Evolutionary conservation across 2,113 vertebrate genomes (phyloP).

Genomic region (Caretta caretta): DNA sequence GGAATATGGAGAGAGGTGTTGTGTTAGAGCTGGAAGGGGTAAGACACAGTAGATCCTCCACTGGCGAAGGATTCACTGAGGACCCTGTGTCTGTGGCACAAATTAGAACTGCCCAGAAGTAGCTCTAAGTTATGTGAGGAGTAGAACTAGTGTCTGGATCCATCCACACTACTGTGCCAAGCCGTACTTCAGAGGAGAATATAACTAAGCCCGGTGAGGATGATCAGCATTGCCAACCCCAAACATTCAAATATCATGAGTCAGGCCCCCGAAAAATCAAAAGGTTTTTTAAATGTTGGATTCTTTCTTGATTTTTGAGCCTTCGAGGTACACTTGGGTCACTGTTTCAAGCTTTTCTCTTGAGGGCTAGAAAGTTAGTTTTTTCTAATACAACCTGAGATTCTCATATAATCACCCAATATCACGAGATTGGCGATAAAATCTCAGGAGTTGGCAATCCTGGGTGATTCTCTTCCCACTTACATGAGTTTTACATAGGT

Average conservation of each 20-base stretch:
- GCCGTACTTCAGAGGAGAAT: neutral
- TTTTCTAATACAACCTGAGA: too few relatives aligned
- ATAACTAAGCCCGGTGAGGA: neutral
- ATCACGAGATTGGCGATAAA: too few relatives aligned
- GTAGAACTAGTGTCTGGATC: neutral
- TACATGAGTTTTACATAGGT: neutral
- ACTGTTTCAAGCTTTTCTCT: neutral
- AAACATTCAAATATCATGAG: too few relatives aligned
- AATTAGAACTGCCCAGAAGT: neutral
- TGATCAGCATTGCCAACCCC: too few relatives aligned
- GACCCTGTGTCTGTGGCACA: neutral
- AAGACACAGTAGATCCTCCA: neutral
- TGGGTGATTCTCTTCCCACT: neutral
- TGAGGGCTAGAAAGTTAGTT: too few relatives aligned
- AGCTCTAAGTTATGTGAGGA: neutral
- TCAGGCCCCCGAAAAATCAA: too few relatives aligned
- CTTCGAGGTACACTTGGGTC: neutral
- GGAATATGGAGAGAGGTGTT: neutral
- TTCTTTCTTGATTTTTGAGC: neutral
- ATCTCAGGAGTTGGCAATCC: too few relatives aligned
- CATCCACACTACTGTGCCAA: neutral
- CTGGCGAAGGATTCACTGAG: neutral
- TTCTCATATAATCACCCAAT: neutral
- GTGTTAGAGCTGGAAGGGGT: neutral
- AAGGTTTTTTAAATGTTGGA: too few relatives aligned